Evolutionary conservation across 2,888 invertebrate genomes (phyloP).

Genomic region (Dendrolimus pini): DNA sequence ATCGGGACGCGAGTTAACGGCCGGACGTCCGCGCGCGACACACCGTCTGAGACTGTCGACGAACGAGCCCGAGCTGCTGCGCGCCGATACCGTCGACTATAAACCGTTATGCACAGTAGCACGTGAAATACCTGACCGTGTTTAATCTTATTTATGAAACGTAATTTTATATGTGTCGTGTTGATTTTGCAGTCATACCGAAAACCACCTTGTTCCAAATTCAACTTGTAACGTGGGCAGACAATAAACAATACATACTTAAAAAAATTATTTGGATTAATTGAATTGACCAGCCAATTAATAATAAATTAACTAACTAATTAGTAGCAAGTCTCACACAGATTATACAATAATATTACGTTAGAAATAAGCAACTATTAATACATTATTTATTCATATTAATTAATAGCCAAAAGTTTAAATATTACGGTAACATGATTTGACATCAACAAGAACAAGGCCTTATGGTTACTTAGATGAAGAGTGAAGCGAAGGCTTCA

Average conservation of each 20-base stretch:
- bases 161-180: not conserved
- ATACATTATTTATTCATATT: no score
- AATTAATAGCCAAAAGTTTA: not conserved
- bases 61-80: slow-evolving; percentile 22
- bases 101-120: slow-evolving; percentile 46
- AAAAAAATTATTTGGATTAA: not conserved
- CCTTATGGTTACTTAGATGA: slow-evolving; percentile 57
- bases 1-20: slow-evolving; percentile 29
- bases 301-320: not conserved
- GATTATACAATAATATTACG: not conserved
- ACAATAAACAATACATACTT: no score
- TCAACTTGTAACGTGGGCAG: not conserved
- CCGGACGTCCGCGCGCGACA: slow-evolving; percentile 66
- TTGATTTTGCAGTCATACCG: not conserved
- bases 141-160: not conserved
- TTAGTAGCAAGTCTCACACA: not conserved
- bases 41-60: slow-evolving; percentile 47
- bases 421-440: slow-evolving; percentile 2
- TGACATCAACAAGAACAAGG: slow-evolving; percentile 36
- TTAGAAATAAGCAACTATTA: not conserved
- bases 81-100: slow-evolving; percentile 45
- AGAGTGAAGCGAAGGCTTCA: slow-evolving; percentile 61
- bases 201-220: not conserved
- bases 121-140: not conserved
- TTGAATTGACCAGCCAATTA: not conserved